Percentiles rank a stretch among this genome's conserved stretches.
phyloP scores from a whole-genome alignment of 2,888 invertebrate genomes.

The Dolichopus griseipennis region DNA sequence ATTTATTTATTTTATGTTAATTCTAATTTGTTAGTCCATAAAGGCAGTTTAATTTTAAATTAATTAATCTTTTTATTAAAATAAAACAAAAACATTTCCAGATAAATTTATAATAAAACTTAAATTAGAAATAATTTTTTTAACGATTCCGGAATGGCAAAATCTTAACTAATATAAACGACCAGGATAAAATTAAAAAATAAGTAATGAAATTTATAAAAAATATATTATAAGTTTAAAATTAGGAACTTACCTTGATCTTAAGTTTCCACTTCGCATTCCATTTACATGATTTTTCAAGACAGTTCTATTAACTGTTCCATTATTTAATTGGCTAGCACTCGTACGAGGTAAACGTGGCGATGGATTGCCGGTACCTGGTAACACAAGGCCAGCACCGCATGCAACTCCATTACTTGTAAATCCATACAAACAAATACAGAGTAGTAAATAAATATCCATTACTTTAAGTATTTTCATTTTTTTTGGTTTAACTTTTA shows the following conservation, averaged over 20 bases:
- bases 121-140: no score
- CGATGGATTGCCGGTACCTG: constrained; percentile 40
- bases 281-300: constrained; percentile 36
- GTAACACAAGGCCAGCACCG: constrained; percentile 32
- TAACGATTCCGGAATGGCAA: no score
- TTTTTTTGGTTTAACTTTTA: not conserved
- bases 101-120: no score
- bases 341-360: constrained; percentile 52
- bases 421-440: constrained; percentile 26
- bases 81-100: no score
- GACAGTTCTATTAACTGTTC: constrained; percentile 35
- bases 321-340: constrained; percentile 47
- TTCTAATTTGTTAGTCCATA: no score
- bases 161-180: no score
- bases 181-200: no score
- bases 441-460: constrained; percentile 27
- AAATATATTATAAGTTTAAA: no score
- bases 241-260: constrained; percentile 38
- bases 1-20: no score
- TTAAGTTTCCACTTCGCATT: constrained; percentile 41
- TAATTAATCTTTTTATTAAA: no score
- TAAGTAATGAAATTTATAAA: no score
- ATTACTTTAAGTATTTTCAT: constrained; percentile 14
- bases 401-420: constrained; percentile 24
- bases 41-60: no score